phyloP scores from a whole-genome alignment of 1,140 invertebrate species.

The Aphidius gifuensis region DNA sequence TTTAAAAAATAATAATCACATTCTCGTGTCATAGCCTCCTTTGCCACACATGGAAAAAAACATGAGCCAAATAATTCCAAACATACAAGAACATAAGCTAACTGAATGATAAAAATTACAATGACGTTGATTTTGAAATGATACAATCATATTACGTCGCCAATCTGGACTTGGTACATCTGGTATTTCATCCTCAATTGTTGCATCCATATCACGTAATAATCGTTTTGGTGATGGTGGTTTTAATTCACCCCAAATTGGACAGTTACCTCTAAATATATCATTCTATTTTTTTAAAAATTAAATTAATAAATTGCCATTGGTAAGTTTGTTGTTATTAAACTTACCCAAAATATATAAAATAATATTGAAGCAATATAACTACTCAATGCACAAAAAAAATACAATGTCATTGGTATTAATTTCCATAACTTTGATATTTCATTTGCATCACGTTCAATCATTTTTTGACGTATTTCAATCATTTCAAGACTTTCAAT shows the following conservation, averaged over 20 bases:
- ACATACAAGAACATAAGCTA: constrained; percentile 33
- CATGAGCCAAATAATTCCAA: constrained; percentile 31
- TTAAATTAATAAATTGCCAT: no score
- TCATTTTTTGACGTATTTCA: constrained; percentile 32
- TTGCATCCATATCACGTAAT: constrained; percentile 2
- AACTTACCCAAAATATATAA: constrained; percentile 37
- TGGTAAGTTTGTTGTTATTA: no score
- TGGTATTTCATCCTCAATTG: constrained; percentile 4
- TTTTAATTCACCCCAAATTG: constrained; percentile 33
- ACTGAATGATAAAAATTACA: constrained; percentile 32
- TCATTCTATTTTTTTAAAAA: constrained; percentile 24
- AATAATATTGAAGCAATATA: constrained; percentile 35
- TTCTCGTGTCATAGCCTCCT: constrained; percentile 31
- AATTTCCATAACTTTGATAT: constrained; percentile 38
- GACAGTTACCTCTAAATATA: constrained; percentile 34
- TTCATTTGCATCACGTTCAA: constrained; percentile 31
- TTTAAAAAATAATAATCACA: constrained; percentile 26
- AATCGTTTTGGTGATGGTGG: constrained; percentile 1
- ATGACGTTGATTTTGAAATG: constrained; percentile 19
- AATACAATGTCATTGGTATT: constrained; percentile 28
- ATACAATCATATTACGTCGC: constrained; percentile 27
- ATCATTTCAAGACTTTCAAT: constrained; percentile 25
- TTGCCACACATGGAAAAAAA: constrained; percentile 36
- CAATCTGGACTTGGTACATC: constrained; percentile 25
- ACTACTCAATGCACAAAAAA: constrained; percentile 26